Evolutionary conservation across 2,797 vertebrate genomes (phyloP), one percentile per base, ranked within the genome.

Genomic region (Borostomias antarcticus): DNA sequence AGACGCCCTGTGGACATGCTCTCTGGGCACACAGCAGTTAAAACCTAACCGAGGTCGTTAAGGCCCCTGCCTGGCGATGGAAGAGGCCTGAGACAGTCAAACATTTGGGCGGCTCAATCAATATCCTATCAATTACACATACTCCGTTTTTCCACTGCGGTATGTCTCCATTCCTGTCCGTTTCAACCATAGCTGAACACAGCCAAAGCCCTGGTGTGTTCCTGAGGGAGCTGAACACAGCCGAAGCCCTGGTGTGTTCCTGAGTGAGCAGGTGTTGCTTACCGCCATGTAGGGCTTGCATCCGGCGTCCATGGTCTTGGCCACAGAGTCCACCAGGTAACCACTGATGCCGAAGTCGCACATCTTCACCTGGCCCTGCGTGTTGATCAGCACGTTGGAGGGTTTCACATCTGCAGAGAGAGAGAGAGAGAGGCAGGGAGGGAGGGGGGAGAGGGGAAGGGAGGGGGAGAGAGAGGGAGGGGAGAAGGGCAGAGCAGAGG

Each of bases 261-360:
- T 3, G 1, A 26, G 1, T 1, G 21, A 2, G 3, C 0, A 19
- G 4, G 0, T 4, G 17, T 37, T 8, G 86, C 95, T 96, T 78
- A 98, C 96, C 43, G 96, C 96, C 96, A 98, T 98, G 90, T 98
- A 98, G 1, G 96, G 96, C 81, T 98, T 98, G 85, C 96, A 98
- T 77, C 96, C 96, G 0, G 96, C 96, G 3, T 98, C 96, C 89
- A 98, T 96, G 17, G 96, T 98, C 83, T 98, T 98, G 32, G 96
- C 96, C 71, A 98, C 95, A 0, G 96, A 98, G 87, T 98, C 96
- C 4, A 98, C 96, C 69, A 98, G 91, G 87, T 98, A 97, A 69
- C 96, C 96, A 3, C 96, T 98, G 93, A 98, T 98, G 17, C 96
- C 96, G 26, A 98, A 98, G 81, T 98, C 96, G 2, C 96, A 98